These are phyloP conservation scores for Hyposoter dolosus DNA, from an alignment of 2,888 invertebrate genomes.

Conservation along the genomic window DNA sequence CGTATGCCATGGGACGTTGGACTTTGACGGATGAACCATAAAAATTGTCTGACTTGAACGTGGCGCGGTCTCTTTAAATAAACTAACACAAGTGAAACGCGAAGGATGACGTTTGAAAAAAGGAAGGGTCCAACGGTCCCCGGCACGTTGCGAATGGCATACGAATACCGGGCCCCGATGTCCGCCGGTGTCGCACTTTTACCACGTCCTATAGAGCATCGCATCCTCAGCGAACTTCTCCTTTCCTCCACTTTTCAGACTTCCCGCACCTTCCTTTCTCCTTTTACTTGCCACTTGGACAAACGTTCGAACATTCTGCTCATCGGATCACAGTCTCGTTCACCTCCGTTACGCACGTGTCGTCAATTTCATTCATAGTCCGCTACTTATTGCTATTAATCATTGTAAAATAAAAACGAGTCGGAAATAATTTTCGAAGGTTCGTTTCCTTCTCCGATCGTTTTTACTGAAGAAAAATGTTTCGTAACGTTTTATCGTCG, in stretches of 20 bases:
- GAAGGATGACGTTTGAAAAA: background rate
- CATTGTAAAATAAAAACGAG: background rate
- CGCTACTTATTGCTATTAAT: background rate
- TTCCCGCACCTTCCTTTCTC: slow-evolving; percentile 51
- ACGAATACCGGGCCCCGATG: slow-evolving; percentile 43
- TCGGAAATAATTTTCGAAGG: background rate
- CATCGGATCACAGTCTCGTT: slow-evolving; percentile 61
- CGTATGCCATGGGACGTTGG: background rate
- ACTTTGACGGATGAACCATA: slow-evolving; percentile 6
- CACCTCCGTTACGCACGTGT: slow-evolving; percentile 67
- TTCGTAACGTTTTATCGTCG: background rate
- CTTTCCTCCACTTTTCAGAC: slow-evolving; percentile 52
- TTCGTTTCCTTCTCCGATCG: background rate
- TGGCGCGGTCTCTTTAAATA: background rate
- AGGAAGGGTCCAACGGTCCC: slow-evolving; percentile 39
- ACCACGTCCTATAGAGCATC: background rate
- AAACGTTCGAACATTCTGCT: slow-evolving; percentile 44
- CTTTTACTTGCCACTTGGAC: slow-evolving; percentile 46
- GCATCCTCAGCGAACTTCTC: slow-evolving; percentile 36
- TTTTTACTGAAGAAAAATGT: slow-evolving; percentile 3
- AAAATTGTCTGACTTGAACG: background rate
- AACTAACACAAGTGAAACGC: slow-evolving; percentile 1
- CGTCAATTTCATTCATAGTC: slow-evolving; percentile 19
- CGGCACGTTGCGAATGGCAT: slow-evolving; percentile 38
- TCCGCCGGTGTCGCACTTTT: slow-evolving; percentile 17